Evolutionary conservation across 2,888 invertebrate genomes (phyloP), one percentile per base, ranked within the genome.

Genomic region (Drosophila maculinotata): DNA sequence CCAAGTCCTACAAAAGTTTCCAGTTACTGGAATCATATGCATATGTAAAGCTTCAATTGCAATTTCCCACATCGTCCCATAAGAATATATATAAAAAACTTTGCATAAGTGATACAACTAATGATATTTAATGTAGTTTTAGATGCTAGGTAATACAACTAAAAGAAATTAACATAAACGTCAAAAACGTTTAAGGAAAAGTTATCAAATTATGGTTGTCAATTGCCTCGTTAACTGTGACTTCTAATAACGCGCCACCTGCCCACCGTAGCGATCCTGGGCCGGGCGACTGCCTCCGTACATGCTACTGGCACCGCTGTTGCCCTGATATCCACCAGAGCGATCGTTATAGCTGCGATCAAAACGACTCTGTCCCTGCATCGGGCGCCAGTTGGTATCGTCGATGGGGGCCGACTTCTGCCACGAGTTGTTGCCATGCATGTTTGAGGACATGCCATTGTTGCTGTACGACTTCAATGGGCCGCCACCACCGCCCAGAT

Each of bases 261-360:
- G 89, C 1, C 88, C 89, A 2, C 89, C 87, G 60, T 92, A 92
- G 6, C 92, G 89, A 69, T 91, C 91, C 64, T 90, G 90, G 5
- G 81, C 69, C 4, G 90, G 90, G 0, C 91, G 87, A 45, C 88
- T 82, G 36, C 83, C 81, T 0, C 86, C 88, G 36, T 89, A 90
- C 69, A 90, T 83, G 45, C 89, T 89, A 14, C 85, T 77, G 25
- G 76, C 68, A 10, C 89, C 78, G 25, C 88, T 76, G 36, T 79
- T 79, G 26, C 81, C 74, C 36, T 89, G 86, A 25, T 87, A 87
- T 51, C 91, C 89, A 30, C 90, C 90, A 1, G 91, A 90, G 14
- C 92, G 90, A 67, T 92, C 92, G 73, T 91, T 92, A 54, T 91
- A 92, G 8, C 90, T 90, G 39, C 92, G 90, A 72, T 92, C 92